These are phyloP conservation scores for Tonatia bakeri DNA, from an alignment of 2,113 vertebrate genomes.

Conservation along the genomic window DNA sequence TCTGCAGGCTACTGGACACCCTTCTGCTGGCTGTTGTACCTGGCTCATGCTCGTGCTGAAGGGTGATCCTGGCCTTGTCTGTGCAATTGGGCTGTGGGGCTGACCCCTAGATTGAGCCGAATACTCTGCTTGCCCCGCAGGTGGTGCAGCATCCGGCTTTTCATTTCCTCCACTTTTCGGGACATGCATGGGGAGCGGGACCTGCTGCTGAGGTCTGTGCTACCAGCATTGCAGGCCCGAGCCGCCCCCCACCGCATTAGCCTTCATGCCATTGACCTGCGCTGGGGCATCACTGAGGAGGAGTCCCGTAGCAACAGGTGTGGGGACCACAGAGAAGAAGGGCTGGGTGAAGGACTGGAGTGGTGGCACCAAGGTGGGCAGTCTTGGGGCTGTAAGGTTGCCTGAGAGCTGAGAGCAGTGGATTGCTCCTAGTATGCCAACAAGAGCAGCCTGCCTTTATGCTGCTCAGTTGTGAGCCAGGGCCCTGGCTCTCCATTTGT, in stretches of 20 bases:
- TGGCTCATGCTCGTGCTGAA: not conserved
- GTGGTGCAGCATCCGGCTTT: conserved; percentile 86
- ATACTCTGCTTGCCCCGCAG: conserved; percentile 65
- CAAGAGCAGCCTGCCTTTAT: not conserved
- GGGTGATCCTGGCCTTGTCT: not conserved
- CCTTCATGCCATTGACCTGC: conserved; percentile 89
- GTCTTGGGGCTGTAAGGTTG: not conserved
- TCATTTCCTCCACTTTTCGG: conserved; percentile 92
- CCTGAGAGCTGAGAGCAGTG: not conserved
- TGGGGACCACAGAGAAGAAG: not conserved
- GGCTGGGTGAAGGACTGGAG: not conserved
- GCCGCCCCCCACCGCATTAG: conserved; percentile 80
- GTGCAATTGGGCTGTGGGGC: not conserved
- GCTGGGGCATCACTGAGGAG: conserved; percentile 92
- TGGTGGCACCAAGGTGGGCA: not conserved
- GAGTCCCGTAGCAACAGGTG: conserved; percentile 80
- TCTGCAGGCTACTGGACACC: not conserved
- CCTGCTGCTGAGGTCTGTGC: conserved; percentile 84
- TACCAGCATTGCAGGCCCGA: conserved; percentile 87
- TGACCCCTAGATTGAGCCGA: not conserved
- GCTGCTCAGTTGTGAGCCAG: not conserved
- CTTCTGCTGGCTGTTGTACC: not conserved
- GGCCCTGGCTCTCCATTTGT: not conserved
- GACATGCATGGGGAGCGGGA: conserved; percentile 92
- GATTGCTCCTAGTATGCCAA: not conserved